Conservation (phyloP, 2,113 vertebrate genomes). For the Ailurus styani region DNA sequence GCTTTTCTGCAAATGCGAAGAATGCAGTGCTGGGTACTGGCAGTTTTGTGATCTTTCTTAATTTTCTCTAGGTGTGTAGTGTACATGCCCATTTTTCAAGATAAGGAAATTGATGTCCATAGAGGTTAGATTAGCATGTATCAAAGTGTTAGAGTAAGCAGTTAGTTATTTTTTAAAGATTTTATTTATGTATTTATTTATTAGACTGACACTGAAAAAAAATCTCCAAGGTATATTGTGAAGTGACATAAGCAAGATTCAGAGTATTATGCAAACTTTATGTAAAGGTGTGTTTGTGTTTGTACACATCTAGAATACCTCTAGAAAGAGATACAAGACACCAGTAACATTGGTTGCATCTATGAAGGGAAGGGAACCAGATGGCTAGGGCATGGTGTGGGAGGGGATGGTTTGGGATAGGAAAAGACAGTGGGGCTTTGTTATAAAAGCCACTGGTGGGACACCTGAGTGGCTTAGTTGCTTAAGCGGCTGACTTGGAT, state of each 20-base stretch:
- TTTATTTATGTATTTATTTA: neutral
- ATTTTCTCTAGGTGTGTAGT: neutral
- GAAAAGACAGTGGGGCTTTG: neutral
- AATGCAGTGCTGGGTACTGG: neutral
- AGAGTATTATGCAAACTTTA: neutral
- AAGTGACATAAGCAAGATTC: neutral
- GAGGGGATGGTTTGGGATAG: neutral
- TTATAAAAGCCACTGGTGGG: neutral
- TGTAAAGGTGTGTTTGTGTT: neutral
- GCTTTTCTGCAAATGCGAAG: neutral
- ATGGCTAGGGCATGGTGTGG: neutral
- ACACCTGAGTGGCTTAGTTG: neutral
- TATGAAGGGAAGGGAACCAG: neutral
- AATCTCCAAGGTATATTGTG: neutral
- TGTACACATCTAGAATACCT: neutral
- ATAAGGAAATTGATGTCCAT: neutral
- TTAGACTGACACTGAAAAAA: neutral
- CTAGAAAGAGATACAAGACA: neutral
- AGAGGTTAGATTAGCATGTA: neutral
- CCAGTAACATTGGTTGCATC: neutral
- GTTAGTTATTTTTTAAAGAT: neutral
- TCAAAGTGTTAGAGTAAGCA: neutral
- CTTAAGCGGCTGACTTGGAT: neutral
- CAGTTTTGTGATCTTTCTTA: neutral
- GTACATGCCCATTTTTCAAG: neutral